A percentile compares a stretch with the other conserved stretches of the same genome.
Evolutionary conservation across 2,113 vertebrate genomes (phyloP).

Genomic region (Tichodroma muraria): DNA sequence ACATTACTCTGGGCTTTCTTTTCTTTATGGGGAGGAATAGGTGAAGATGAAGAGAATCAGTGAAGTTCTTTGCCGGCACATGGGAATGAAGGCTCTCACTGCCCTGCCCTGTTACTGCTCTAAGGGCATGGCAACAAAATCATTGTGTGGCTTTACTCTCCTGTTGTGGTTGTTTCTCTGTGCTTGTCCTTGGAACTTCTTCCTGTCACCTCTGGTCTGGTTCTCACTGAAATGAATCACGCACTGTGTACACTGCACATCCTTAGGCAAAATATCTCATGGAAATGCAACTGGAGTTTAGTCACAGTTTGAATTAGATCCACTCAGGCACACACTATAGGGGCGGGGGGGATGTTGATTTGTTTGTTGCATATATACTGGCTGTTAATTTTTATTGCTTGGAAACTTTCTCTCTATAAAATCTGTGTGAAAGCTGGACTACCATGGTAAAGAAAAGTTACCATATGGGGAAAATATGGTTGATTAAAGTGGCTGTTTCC

Average conservation of each 20-base stretch:
- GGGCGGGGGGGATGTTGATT: not conserved
- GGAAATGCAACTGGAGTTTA: constrained; percentile 23
- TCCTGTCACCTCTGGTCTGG: not conserved
- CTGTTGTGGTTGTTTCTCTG: not conserved
- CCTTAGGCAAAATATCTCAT: constrained; percentile 40
- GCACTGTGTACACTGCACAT: not conserved
- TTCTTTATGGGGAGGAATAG: not conserved
- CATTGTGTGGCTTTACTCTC: not conserved
- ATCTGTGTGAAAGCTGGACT: constrained; percentile 37
- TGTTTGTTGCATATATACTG: constrained; percentile 19
- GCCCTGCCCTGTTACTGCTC: not conserved
- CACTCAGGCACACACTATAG: not conserved
- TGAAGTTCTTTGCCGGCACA: not conserved
- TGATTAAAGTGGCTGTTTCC: constrained; percentile 42
- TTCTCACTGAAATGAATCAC: constrained; percentile 33
- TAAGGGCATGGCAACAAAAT: not conserved
- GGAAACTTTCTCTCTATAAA: constrained; percentile 23
- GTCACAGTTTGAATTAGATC: constrained; percentile 43
- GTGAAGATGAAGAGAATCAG: not conserved
- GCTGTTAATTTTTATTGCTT: constrained; percentile 44
- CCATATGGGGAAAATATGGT: constrained; percentile 52
- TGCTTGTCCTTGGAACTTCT: not conserved
- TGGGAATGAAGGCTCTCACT: not conserved
- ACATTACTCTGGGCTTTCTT: not conserved
- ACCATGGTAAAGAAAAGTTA: constrained; percentile 23